Percentiles rank a stretch among this genome's conserved stretches.
Conservation (phyloP, 2,113 vertebrate species). For the Syngnathus floridae region DNA sequence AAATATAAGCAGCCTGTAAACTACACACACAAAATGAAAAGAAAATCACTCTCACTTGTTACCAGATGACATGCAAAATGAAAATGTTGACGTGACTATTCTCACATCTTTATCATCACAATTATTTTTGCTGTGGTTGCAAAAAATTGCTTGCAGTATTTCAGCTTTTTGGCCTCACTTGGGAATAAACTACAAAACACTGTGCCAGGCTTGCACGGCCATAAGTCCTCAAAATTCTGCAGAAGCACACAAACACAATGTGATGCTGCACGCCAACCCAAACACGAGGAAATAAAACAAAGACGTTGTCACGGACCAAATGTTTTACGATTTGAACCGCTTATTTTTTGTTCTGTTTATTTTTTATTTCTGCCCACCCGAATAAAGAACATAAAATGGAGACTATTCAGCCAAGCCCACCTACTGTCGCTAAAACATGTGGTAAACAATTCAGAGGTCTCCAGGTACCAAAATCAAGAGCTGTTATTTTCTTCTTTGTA, state of each 20-base stretch:
- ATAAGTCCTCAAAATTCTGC: no score
- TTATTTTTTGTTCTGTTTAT: background rate
- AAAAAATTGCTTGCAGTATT: background rate
- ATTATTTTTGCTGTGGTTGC: background rate
- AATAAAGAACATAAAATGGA: background rate
- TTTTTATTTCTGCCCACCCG: background rate
- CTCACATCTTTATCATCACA: background rate
- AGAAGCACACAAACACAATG: background rate
- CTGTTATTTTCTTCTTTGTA: background rate
- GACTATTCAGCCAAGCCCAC: background rate
- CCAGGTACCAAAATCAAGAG: background rate
- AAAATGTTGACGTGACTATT: background rate
- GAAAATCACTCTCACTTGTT: background rate
- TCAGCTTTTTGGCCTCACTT: background rate
- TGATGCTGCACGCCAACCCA: background rate
- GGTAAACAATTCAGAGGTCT: background rate
- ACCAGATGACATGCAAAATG: background rate
- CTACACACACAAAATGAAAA: background rate
- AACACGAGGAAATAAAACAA: background rate
- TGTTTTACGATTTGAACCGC: background rate
- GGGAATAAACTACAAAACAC: background rate
- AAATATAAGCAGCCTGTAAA: background rate
- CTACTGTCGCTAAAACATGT: background rate
- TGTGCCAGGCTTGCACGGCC: background rate
- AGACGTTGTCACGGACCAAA: background rate